These are phyloP conservation scores for Perccottus glenii DNA, from an alignment of 2,113 vertebrate species.

Conservation along the genomic window DNA sequence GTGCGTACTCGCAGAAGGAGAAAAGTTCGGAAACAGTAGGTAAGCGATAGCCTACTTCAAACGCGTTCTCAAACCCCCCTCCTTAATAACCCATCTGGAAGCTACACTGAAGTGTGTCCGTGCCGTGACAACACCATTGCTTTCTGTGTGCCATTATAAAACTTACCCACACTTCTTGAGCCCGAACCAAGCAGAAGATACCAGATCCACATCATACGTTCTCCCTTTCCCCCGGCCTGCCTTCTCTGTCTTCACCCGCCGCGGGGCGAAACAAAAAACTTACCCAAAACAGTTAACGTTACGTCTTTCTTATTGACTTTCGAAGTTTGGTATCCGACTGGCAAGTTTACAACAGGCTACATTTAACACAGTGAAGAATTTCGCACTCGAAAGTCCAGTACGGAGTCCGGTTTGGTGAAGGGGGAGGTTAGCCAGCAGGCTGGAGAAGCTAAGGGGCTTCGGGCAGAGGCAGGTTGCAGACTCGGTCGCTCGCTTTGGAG, in stretches of 20 bases:
- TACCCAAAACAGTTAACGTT: constrained; percentile 40
- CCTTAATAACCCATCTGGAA: constrained; percentile 5
- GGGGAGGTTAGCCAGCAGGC: constrained; percentile 22
- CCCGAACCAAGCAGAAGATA: constrained; percentile 85
- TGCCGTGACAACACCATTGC: constrained; percentile 35
- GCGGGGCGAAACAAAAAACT: constrained; percentile 65
- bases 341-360: neutral
- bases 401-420: constrained; percentile 37
- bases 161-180: constrained; percentile 84
- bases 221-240: constrained; percentile 51
- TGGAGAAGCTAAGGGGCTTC: constrained; percentile 48
- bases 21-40: neutral
- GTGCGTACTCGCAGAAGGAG: constrained; percentile 6
- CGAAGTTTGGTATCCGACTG: constrained; percentile 2
- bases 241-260: constrained; percentile 56
- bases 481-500: constrained; percentile 47
- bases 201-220: constrained; percentile 85
- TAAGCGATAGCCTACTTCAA: neutral
- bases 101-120: constrained; percentile 29
- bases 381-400: constrained; percentile 13
- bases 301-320: constrained; percentile 1
- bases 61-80: constrained; percentile 9
- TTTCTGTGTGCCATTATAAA: constrained; percentile 32
- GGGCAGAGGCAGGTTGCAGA: constrained; percentile 52
- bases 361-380: neutral